Conservation (phyloP, 92 coral and sea anemone species). For the Hydrozoanthus gracilis region DNA sequence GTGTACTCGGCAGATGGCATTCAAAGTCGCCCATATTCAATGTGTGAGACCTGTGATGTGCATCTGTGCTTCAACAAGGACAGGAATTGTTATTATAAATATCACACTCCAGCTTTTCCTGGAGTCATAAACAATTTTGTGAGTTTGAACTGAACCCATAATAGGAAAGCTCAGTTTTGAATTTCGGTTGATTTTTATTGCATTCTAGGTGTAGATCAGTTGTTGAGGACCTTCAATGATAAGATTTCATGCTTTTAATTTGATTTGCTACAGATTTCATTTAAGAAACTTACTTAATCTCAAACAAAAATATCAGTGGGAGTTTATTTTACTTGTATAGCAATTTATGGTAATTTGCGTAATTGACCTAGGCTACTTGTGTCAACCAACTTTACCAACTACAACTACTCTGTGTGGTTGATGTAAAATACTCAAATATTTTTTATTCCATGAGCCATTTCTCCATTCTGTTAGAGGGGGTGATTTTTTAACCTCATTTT, state of each 20-base stretch:
- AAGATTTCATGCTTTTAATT: constrained; percentile 18
- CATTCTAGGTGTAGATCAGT: constrained; percentile 32
- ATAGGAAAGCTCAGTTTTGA: constrained; percentile 6
- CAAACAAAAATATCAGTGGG: constrained; percentile 7
- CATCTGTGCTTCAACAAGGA: constrained; percentile 45
- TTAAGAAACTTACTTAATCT: neutral
- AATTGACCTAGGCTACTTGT: neutral
- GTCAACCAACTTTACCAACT: neutral
- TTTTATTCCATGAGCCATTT: constrained; percentile 16
- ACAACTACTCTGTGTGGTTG: neutral
- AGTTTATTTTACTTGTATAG: neutral
- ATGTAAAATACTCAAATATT: neutral
- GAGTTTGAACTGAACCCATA: constrained; percentile 15
- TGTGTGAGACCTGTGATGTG: constrained; percentile 48
- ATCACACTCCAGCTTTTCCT: constrained; percentile 45
- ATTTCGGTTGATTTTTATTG: constrained; percentile 23
- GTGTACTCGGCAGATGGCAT: constrained; percentile 29
- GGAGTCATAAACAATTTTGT: constrained; percentile 33
- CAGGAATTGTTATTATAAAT: constrained; percentile 46
- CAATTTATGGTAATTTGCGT: constrained; percentile 6
- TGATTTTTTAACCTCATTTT: constrained; percentile 27
- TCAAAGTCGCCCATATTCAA: constrained; percentile 31
- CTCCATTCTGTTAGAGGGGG: constrained; percentile 15
- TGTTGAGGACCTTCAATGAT: constrained; percentile 23
- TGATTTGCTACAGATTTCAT: constrained; percentile 15